Conservation (phyloP, 2,797 vertebrate genomes). For the Notolepis coatsorum region DNA sequence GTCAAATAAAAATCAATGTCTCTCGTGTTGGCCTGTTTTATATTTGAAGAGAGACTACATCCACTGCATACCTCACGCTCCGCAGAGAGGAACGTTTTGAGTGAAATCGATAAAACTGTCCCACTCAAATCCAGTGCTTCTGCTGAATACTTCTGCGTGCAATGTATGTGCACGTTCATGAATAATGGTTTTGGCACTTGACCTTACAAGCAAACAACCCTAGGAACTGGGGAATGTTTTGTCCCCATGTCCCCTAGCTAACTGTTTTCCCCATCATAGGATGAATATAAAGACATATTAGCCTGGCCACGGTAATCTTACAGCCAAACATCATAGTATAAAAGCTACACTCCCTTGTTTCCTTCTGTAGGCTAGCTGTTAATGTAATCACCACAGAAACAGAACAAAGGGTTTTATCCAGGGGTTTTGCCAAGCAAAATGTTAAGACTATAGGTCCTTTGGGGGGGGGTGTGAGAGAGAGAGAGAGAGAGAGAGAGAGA, state of each 20-base stretch:
- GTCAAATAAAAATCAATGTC: slow-evolving; percentile 36
- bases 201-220: slow-evolving; percentile 10
- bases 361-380: slow-evolving; percentile 26
- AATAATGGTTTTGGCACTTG: slow-evolving; percentile 21
- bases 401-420: slow-evolving; percentile 19
- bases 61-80: slow-evolving; percentile 10
- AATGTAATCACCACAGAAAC: slow-evolving; percentile 37
- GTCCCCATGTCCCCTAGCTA: background rate
- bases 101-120: slow-evolving; percentile 17
- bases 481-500: background rate
- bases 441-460: slow-evolving; percentile 22
- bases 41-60: slow-evolving; percentile 20
- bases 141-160: no score
- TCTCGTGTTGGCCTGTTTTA: no score
- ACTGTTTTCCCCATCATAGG: slow-evolving; percentile 16
- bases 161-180: slow-evolving; percentile 3
- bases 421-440: slow-evolving; percentile 29
- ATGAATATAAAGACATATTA: slow-evolving; percentile 14
- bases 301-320: slow-evolving; percentile 1
- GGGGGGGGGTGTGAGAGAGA: slow-evolving; percentile 2
- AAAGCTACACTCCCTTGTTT: background rate
- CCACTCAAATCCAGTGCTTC: background rate
- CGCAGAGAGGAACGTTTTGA: slow-evolving; percentile 18
- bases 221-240: slow-evolving; percentile 14
- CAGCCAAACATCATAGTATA: slow-evolving; percentile 30